Base-by-base conservation (phyloP, 2,113 vertebrate genomes). In the Platanista minor region DNA sequence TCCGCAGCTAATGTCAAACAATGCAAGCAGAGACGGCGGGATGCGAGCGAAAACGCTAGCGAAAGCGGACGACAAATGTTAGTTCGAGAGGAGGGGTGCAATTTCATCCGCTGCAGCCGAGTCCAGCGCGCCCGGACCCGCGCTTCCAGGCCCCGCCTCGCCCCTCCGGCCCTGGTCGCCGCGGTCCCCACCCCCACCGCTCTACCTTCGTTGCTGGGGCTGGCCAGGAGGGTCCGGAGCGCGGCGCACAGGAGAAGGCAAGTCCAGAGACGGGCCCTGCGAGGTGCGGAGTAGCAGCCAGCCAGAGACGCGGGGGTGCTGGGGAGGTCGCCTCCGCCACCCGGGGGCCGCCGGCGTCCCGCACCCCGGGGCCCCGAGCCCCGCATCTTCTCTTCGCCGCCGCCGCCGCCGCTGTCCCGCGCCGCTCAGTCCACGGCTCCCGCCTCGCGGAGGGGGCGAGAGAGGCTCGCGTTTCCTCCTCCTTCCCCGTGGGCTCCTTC, bases 141-240 rank as follows among this genome's bases (percentile, higher is more conserved):
- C 62, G 17, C 82, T 25, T 6, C 46, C 81, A 74, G 71, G 93
- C 93, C 89, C 96, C 95, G 94, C 94, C 97, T 96, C 25, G 39
- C 82, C 69, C 67, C 49, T 46, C 11, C 31, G 69, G 21, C 95
- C 27, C 25, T 3, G 67, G 57, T 54, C 31, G 59, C 90, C 6
- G 1, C 18, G n/a, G 64, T 43, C 69, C 91, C 95, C 95, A 61
- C 86, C 88, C 87, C 71, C 97, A 43, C 4, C 0, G 36, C 71
- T 91, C 94, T 98, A 98, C 98, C 98, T 98, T 98, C 98, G 69
- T 97, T 98, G 96, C 98, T 98, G 43, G 98, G 98, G 97, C 98
- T 98, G 95, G 98, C 98, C 93, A 98, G 94, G 88, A 98, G 97
- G 78, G 98, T 98, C 97, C 98, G 98, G 94, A 98, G 97, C 59